Evolutionary conservation across 2,797 vertebrate genomes (phyloP).

Genomic region (Cyclopterus lumpus): DNA sequence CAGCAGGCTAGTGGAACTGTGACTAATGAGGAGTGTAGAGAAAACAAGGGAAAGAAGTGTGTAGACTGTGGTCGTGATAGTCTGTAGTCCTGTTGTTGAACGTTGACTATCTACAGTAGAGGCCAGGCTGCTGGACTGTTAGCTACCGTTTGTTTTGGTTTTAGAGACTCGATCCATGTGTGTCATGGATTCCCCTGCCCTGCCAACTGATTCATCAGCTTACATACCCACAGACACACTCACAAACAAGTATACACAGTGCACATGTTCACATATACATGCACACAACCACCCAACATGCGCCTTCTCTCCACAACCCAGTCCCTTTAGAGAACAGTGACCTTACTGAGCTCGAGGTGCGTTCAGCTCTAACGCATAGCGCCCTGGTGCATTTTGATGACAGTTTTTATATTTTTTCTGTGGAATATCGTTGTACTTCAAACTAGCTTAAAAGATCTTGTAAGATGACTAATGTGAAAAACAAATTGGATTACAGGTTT

Average conservation of each 20-base stretch:
- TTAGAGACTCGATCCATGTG: conserved; percentile 71
- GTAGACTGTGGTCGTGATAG: conserved; percentile 77
- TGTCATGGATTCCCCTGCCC: conserved; percentile 77
- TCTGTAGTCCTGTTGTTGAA: conserved; percentile 77
- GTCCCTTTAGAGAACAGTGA: conserved; percentile 79
- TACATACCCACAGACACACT: conserved; percentile 43
- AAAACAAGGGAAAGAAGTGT: conserved; percentile 68
- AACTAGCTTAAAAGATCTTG: conserved; percentile 30
- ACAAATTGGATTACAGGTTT: conserved; percentile 48
- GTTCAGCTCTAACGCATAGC: conserved; percentile 69
- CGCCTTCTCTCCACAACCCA: conserved; percentile 77
- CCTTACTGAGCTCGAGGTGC: conserved; percentile 84
- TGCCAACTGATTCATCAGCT: conserved; percentile 55
- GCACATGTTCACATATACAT: conserved; percentile 16
- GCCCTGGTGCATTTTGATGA: conserved; percentile 63
- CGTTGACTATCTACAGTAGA: conserved; percentile 75
- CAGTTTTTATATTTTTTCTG: conserved; percentile 48
- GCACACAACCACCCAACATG: conserved; percentile 56
- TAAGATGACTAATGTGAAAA: conserved; percentile 55
- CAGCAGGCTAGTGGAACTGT: conserved; percentile 58
- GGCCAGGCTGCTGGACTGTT: conserved; percentile 75
- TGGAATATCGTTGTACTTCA: conserved; percentile 43
- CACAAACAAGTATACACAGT: conserved; percentile 42
- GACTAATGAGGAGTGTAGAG: conserved; percentile 61
- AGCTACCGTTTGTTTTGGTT: conserved; percentile 74